Percentiles rank a stretch among this genome's conserved stretches.
phyloP scores from a whole-genome alignment of 2,113 vertebrate species.

The Sebastes fasciatus region DNA sequence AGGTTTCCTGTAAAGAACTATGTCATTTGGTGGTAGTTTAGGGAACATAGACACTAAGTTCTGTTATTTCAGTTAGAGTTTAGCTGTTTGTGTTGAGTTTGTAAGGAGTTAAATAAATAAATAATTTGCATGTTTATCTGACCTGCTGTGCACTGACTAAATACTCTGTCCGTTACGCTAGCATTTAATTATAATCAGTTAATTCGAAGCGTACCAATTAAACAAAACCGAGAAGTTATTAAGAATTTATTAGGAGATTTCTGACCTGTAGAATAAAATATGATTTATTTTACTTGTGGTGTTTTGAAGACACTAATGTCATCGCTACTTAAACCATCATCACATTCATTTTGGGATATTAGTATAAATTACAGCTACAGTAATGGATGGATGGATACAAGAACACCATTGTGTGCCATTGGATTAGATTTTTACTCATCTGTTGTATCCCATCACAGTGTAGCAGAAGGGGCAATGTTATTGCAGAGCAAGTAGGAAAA shows the following conservation, averaged over 20 bases:
- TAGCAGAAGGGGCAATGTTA: background rate
- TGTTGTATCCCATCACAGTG: background rate
- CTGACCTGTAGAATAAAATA: background rate
- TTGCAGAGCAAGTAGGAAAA: slow-evolving; percentile 5
- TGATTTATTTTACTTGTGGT: background rate
- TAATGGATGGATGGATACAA: background rate
- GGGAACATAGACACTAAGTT: background rate
- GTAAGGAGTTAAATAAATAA: background rate
- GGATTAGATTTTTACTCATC: background rate
- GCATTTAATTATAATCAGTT: background rate
- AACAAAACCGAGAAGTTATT: background rate
- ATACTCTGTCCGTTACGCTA: no score
- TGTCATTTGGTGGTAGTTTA: background rate
- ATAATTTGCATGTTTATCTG: no score
- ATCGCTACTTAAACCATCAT: background rate
- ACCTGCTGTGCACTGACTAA: background rate
- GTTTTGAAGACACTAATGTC: background rate
- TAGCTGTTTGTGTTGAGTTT: background rate
- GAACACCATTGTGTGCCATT: background rate
- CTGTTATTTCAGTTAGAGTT: background rate
- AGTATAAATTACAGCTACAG: background rate
- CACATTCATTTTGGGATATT: background rate
- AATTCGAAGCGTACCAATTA: background rate
- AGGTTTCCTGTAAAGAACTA: background rate
- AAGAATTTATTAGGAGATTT: background rate